Evolutionary conservation across 1,140 invertebrate species (phyloP).

Genomic region (Penaeus indicus): DNA sequence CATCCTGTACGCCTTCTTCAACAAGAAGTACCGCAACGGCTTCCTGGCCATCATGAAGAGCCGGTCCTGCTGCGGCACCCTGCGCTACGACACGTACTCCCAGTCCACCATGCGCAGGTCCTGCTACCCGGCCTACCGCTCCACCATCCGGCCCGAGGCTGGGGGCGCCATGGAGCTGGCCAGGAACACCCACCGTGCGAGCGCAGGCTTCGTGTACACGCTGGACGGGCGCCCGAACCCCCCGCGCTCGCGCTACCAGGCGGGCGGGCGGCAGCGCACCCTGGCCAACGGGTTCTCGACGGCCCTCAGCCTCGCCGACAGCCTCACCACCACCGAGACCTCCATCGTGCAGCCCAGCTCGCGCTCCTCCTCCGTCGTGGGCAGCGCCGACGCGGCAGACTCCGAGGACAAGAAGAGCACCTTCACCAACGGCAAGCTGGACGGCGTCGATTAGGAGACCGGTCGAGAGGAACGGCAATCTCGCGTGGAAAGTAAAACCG

Average conservation of each 20-base stretch:
- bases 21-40: conserved; percentile 94
- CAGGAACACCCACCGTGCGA: conserved; percentile 28
- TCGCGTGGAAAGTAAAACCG: conserved; percentile 24
- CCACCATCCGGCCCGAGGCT: conserved; percentile 49
- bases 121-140: conserved; percentile 53
- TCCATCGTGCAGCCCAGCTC: neutral
- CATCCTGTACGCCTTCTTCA: conserved; percentile 97
- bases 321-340: conserved; percentile 16
- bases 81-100: conserved; percentile 51
- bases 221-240: conserved; percentile 38
- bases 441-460: conserved; percentile 32
- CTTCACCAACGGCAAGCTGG: conserved; percentile 45
- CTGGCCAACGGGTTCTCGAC: conserved; percentile 46
- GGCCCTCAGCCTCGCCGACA: conserved; percentile 46
- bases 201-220: conserved; percentile 37
- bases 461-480: neutral
- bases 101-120: conserved; percentile 50
- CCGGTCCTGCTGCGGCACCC: conserved; percentile 59
- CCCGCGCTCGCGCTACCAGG: conserved; percentile 31
- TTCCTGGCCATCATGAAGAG: conserved; percentile 85
- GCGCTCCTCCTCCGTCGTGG: conserved; percentile 6
- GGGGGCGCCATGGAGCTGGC: conserved; percentile 24
- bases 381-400: conserved; percentile 46
- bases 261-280: neutral
- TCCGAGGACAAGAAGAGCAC: conserved; percentile 20